phyloP scores from a whole-genome alignment of 2,113 vertebrate species.

The Gyps fulvus region DNA sequence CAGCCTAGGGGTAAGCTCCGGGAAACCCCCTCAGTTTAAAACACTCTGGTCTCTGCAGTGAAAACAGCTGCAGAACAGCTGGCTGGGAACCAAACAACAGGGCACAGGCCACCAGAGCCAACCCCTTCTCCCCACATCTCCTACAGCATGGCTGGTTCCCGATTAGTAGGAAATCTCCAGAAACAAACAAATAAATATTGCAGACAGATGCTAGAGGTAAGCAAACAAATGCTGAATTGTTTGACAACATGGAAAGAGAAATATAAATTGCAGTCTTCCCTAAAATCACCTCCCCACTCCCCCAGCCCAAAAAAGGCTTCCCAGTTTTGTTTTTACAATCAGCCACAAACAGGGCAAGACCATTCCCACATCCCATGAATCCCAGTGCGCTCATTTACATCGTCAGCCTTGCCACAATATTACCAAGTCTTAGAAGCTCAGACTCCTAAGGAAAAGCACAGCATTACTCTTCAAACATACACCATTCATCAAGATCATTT shows the following conservation, averaged over 20 bases:
- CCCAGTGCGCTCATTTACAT: background rate
- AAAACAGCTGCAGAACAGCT: constrained; percentile 27
- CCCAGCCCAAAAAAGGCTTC: background rate
- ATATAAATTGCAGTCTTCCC: background rate
- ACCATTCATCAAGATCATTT: background rate
- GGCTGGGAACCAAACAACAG: background rate
- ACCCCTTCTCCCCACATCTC: background rate
- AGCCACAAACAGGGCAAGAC: background rate
- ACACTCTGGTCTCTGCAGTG: background rate
- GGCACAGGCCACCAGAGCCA: background rate
- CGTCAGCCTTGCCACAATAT: background rate
- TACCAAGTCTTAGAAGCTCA: background rate
- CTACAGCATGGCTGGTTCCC: rapidly evolving
- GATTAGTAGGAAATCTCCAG: background rate
- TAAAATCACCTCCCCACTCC: background rate
- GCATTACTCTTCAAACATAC: rapidly evolving
- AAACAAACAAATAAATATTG: background rate
- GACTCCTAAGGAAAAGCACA: background rate
- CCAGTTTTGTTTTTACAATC: background rate
- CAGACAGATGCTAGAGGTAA: background rate
- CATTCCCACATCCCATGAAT: background rate
- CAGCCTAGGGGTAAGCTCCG: rapidly evolving
- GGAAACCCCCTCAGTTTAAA: background rate
- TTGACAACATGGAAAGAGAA: background rate
- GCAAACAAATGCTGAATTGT: background rate